Conservation (phyloP, 2,797 vertebrate species). For the Tokudaia muenninki region DNA sequence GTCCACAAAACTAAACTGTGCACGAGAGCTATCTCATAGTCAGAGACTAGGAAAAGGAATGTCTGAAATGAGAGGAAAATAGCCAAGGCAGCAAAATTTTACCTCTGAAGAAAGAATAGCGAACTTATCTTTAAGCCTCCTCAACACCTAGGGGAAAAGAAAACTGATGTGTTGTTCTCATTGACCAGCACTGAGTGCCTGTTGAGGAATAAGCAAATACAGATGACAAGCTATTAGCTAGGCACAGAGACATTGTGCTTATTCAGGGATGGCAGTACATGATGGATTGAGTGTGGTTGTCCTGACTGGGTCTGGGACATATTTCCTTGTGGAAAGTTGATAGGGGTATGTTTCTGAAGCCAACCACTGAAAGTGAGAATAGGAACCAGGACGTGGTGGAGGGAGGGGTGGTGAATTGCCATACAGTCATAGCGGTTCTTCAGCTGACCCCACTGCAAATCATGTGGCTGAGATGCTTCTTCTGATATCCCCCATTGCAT, state of each 20-base stretch:
- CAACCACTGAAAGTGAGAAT: background rate
- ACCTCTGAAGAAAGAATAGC: background rate
- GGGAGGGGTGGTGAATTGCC: background rate
- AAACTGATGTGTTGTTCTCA: background rate
- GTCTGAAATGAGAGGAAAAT: background rate
- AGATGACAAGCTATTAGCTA: background rate
- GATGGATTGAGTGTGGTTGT: background rate
- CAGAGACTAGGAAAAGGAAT: background rate
- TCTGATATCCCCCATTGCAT: background rate
- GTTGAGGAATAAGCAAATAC: background rate
- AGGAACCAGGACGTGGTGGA: background rate
- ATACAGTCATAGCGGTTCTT: accelerated
- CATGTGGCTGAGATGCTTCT: background rate
- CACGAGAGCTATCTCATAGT: background rate
- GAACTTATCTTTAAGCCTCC: background rate
- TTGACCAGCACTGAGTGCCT: background rate
- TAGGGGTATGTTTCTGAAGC: background rate
- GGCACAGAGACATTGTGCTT: background rate
- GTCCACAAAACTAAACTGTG: background rate
- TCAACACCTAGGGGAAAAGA: background rate
- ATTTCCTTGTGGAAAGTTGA: background rate
- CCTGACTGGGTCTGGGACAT: background rate
- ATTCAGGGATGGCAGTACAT: background rate
- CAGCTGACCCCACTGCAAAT: background rate
- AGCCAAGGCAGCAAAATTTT: background rate